Conservation (phyloP, 2,888 invertebrate species). For the Griposia aprilina region DNA sequence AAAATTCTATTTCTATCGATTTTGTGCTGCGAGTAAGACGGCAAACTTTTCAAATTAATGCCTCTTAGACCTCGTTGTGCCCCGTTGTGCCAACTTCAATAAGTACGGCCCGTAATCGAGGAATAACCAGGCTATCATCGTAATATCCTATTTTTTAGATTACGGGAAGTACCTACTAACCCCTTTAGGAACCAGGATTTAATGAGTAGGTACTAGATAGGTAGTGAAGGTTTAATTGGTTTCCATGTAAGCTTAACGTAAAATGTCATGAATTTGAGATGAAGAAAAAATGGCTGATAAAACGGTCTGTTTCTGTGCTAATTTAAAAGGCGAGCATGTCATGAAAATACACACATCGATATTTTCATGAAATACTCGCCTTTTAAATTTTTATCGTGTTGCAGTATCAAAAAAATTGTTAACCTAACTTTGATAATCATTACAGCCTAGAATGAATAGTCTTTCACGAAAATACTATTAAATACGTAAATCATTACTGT, state of each 20-base stretch:
- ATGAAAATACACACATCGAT: no score
- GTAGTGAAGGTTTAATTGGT: background rate
- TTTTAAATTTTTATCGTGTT: background rate
- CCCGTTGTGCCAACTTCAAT: conserved; percentile 37
- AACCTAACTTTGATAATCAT: background rate
- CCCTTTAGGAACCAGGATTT: conserved; percentile 6
- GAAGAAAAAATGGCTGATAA: background rate
- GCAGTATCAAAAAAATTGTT: no score
- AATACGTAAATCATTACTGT: background rate
- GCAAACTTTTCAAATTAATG: conserved; percentile 59
- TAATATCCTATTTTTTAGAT: conserved; percentile 24
- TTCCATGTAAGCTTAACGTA: background rate
- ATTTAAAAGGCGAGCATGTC: no score
- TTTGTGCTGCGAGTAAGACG: background rate
- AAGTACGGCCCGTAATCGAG: conserved; percentile 36
- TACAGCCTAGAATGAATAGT: background rate
- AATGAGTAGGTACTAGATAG: conserved; percentile 1
- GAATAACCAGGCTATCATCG: conserved; percentile 31
- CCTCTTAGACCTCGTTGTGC: conserved; percentile 40
- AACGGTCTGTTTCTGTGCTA: background rate
- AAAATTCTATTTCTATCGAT: background rate
- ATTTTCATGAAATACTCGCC: no score
- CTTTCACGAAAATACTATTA: background rate
- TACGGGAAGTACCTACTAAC: background rate
- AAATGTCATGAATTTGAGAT: conserved; percentile 13